Evolutionary conservation across 2,113 vertebrate species (phyloP).

Genomic region (Callopanchax toddi): DNA sequence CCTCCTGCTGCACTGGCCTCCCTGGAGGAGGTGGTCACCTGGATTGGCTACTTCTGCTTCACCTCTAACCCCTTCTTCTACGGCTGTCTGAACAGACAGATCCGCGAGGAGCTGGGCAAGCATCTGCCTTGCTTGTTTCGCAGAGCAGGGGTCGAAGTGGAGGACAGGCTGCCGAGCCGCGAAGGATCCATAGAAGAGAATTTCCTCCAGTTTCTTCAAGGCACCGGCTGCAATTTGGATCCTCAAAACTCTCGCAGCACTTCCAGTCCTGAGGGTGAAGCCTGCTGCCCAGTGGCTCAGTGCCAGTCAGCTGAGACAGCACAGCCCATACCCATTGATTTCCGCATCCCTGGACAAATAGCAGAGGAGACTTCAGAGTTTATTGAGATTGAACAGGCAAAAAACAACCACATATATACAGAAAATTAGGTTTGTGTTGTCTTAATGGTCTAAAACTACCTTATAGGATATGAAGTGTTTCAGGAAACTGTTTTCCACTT

Average conservation of each 20-base stretch:
- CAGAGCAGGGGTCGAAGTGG: slow-evolving; percentile 82
- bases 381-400: slow-evolving; percentile 66
- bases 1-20: slow-evolving; percentile 84
- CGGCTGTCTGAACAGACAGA: slow-evolving; percentile 96
- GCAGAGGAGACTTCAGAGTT: slow-evolving; percentile 76
- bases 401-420: slow-evolving; percentile 71
- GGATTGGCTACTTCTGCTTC: slow-evolving; percentile 98
- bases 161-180: slow-evolving; percentile 89
- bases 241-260: slow-evolving; percentile 82
- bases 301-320: slow-evolving; percentile 43
- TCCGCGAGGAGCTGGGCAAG: slow-evolving; percentile 91
- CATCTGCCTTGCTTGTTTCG: slow-evolving; percentile 92
- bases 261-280: slow-evolving; percentile 86
- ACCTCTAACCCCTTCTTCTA: slow-evolving; percentile 98
- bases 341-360: slow-evolving; percentile 81
- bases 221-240: slow-evolving; percentile 87
- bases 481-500: slow-evolving; percentile 42
- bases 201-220: slow-evolving; percentile 97
- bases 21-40: slow-evolving; percentile 93
- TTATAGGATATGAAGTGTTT: slow-evolving; percentile 29
- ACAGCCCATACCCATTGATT: slow-evolving; percentile 83
- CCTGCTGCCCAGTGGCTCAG: slow-evolving; percentile 71
- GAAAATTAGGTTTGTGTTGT: slow-evolving; percentile 53
- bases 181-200: slow-evolving; percentile 99
- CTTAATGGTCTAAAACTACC: slow-evolving; percentile 33